Evolutionary conservation across 2,888 invertebrate genomes (phyloP), one percentile per base, ranked within the genome.

Genomic region (Latrodectus elegans): DNA sequence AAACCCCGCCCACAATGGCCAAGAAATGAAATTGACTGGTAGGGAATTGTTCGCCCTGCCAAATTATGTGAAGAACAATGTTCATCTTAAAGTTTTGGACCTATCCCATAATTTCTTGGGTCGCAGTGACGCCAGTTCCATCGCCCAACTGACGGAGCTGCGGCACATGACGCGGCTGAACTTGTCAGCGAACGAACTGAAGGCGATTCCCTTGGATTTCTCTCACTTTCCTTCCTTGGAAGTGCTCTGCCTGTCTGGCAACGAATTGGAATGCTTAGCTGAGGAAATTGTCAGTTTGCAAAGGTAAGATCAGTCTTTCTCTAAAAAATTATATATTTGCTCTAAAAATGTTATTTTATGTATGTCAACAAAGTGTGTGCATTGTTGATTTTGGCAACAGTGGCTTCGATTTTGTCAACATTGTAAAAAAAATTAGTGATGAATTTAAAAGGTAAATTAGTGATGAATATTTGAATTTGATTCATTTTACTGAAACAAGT

Each of bases 181-280:
- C 55, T 55, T 88, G 38, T 82, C 88, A 0, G 82, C 55, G 8
- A 88, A 88, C 14, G 82, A 82, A 70, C 22, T 88, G 53, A 81
- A 67, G 38, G 67, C 22, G 1, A 11, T 84, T 15, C 74, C 77
- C 1, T 12, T 79, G 71, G 78, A 80, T 52, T 68, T 85, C 14
- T 22, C 60, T 2, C n/a, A 12, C 6, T 70, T 88, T 38, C 80
- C 88, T 1, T 74, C 60, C 17, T 49, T 88, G 55, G 88, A 88
- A 78, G 88, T 78, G 9, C n/a, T 88, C 8, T 76, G 85, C 17
- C 52, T 85, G 52, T 22, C 78, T 0, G 88, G 84, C 15, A 88
- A 88, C 68, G 88, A 85, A 52, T 17, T 88, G 70, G 82, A 84
- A n/a, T 51, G 15, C 4, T n/a, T 88, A 15, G 17, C 84, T 1